These are phyloP conservation scores for Drosophila orosa DNA, from an alignment of 1,140 invertebrate genomes.

Conservation along the genomic window DNA sequence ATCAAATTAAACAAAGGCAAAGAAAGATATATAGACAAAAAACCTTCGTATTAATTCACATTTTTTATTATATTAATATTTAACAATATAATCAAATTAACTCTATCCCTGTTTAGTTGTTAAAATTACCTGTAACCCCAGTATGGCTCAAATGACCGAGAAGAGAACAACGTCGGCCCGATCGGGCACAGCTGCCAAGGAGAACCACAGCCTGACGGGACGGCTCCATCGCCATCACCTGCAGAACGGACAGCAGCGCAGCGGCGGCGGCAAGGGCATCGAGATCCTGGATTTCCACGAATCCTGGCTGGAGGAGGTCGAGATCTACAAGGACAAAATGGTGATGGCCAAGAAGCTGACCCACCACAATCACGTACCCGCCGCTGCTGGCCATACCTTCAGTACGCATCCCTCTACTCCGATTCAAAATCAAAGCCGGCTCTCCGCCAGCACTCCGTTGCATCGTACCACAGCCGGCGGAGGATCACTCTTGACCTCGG, in stretches of 20 bases:
- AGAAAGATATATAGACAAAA: neutral
- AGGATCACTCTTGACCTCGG: neutral
- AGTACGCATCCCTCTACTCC: constrained; percentile 8
- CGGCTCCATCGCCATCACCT: constrained; percentile 12
- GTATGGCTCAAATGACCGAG: constrained; percentile 81
- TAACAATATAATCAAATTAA: neutral
- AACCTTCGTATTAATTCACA: neutral
- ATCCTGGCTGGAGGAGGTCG: constrained; percentile 81
- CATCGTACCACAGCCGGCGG: constrained; percentile 21
- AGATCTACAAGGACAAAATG: constrained; percentile 78
- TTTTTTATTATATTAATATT: neutral
- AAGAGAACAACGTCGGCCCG: constrained; percentile 61
- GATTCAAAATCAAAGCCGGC: constrained; percentile 11
- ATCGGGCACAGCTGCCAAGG: constrained; percentile 32
- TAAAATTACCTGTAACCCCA: constrained; percentile 72
- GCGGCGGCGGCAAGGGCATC: constrained; percentile 64
- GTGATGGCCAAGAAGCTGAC: constrained; percentile 63
- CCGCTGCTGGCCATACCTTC: constrained; percentile 1
- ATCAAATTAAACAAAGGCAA: neutral
- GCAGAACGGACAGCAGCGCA: constrained; percentile 27
- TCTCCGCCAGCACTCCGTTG: neutral
- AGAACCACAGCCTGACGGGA: constrained; percentile 27
- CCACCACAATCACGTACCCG: constrained; percentile 61
- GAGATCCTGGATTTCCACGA: constrained; percentile 82
- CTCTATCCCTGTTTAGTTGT: constrained; percentile 26